These are phyloP conservation scores for Montifringilla adamsi DNA, from an alignment of 2,113 vertebrate genomes.

Conservation along the genomic window DNA sequence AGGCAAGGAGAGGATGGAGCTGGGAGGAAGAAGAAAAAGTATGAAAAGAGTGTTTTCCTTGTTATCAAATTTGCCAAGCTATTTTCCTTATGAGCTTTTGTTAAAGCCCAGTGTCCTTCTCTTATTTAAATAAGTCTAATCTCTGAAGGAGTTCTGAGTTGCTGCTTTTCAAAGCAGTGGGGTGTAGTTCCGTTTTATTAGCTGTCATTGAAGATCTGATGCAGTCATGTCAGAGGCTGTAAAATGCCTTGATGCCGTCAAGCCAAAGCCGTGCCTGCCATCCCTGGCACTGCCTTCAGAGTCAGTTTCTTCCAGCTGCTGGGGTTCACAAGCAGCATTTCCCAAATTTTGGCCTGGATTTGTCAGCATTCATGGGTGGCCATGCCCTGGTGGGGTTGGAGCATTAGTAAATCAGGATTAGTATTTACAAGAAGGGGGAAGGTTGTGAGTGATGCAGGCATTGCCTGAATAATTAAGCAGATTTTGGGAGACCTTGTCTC, in stretches of 20 bases:
- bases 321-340: not conserved
- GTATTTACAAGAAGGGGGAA: not conserved
- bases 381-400: not conserved
- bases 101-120: constrained; percentile 26
- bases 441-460: not conserved
- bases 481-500: not conserved
- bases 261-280: not conserved
- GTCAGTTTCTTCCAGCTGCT: not conserved
- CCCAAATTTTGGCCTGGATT: not conserved
- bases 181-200: constrained; percentile 54
- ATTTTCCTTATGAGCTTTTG: constrained; percentile 26
- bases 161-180: constrained; percentile 52
- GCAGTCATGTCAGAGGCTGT: constrained; percentile 5
- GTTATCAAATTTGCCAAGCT: constrained; percentile 20
- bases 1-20: not conserved
- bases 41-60: not conserved
- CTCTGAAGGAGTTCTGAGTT: constrained; percentile 20
- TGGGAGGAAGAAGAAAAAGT: not conserved
- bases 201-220: constrained; percentile 43
- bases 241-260: constrained; percentile 44
- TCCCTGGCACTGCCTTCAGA: not conserved
- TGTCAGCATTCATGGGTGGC: not conserved
- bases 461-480: not conserved
- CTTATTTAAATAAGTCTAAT: constrained; percentile 58
- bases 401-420: not conserved